Conservation (phyloP, 2,888 invertebrate species). For the Sabellastarte sp. region DNA sequence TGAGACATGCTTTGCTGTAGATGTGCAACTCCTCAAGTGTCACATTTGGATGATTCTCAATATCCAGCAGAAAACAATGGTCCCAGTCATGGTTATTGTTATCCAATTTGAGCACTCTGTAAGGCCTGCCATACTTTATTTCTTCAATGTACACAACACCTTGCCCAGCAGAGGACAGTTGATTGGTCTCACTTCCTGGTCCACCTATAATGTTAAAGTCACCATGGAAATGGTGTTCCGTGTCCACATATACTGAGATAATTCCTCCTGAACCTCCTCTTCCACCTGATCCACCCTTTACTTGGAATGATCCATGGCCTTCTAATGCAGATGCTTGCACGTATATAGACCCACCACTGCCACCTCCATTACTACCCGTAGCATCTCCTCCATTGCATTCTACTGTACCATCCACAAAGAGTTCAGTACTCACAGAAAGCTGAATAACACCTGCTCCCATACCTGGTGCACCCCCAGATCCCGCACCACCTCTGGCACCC, state of each 20-base stretch:
- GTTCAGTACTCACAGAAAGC: neutral
- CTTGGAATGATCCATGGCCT: slow-evolving; percentile 36
- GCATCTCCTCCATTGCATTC: slow-evolving; percentile 29
- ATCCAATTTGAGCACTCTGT: slow-evolving; percentile 34
- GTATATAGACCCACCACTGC: slow-evolving; percentile 38
- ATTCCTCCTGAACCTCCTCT: slow-evolving; percentile 41
- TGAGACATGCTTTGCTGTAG: slow-evolving; percentile 32
- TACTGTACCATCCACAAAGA: slow-evolving; percentile 8
- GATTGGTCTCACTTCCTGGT: slow-evolving; percentile 20
- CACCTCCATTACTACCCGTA: slow-evolving; percentile 36
- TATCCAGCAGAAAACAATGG: slow-evolving; percentile 38
- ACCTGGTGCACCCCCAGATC: slow-evolving; percentile 4
- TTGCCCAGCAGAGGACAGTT: slow-evolving; percentile 36
- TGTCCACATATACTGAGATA: slow-evolving; percentile 31
- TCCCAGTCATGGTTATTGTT: slow-evolving; percentile 37
- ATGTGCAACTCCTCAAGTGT: slow-evolving; percentile 40
- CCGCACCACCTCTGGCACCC: slow-evolving; percentile 35
- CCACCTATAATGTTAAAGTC: slow-evolving; percentile 33
- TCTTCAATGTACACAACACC: slow-evolving; percentile 39
- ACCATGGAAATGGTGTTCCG: slow-evolving; percentile 35
- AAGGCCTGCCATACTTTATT: slow-evolving; percentile 18
- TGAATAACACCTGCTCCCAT: slow-evolving; percentile 8
- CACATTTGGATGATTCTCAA: slow-evolving; percentile 22
- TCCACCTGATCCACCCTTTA: slow-evolving; percentile 34
- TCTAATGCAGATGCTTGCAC: slow-evolving; percentile 31